phyloP scores from a whole-genome alignment of 2,113 vertebrate genomes.

The Onychostoma macrolepis region DNA sequence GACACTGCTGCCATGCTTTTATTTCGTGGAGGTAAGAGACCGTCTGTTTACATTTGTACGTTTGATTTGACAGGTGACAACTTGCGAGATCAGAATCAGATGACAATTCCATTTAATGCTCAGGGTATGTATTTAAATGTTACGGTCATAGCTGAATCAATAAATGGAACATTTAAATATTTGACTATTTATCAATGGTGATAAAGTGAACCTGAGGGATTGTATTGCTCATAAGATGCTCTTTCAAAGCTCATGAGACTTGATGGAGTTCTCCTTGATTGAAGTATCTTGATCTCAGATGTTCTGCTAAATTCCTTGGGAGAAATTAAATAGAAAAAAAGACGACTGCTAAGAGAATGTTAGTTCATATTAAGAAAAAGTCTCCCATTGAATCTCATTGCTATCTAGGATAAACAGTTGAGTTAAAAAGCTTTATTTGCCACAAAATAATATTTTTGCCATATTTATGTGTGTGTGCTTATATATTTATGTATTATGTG shows the following conservation, averaged over 20 bases:
- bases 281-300: not conserved
- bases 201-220: not conserved
- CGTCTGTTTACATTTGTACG: slow-evolving; percentile 12
- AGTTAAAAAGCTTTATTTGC: not conserved
- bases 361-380: not conserved
- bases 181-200: not conserved
- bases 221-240: not conserved
- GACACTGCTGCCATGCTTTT: slow-evolving; percentile 95
- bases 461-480: too few relatives aligned
- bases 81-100: not conserved
- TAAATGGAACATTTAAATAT: not conserved
- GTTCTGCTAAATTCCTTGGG: not conserved
- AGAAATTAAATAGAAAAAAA: not conserved
- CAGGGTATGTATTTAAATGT: not conserved
- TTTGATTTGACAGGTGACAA: slow-evolving; percentile 10
- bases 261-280: not conserved
- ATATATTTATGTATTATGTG: too few relatives aligned
- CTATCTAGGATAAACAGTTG: not conserved
- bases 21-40: slow-evolving; percentile 94
- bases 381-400: not conserved
- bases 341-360: not conserved
- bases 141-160: not conserved
- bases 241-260: not conserved
- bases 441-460: not conserved
- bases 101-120: not conserved